Base-by-base conservation (phyloP, 2,797 vertebrate genomes). In the Ctenopoma multispine region DNA sequence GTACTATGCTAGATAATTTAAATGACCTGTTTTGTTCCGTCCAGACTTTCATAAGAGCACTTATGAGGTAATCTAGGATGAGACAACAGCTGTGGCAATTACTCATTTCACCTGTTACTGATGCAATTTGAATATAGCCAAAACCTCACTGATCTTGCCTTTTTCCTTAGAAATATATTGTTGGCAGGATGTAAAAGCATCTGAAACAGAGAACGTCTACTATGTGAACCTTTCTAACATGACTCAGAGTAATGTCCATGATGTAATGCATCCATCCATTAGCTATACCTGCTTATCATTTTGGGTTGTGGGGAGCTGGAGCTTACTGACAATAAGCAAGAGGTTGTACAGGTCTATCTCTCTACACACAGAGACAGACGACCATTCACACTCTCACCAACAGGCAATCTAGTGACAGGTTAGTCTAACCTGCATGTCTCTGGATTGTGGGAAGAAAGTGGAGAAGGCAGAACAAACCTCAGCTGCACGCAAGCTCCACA, bases 101-200 rank as follows among this genome's bases (percentile, higher is more conserved):
- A 77, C 69, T 50, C 69, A 48, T 59, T 66, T 87, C 83, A 87
- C 70, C 75, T 83, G 80, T 60, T 85, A 40, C 62, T 73, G 61
- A 73, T 82, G 68, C 75, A 67, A 82, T 54, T 34, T 59, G 24
- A 24, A 24, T 24, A 2, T 24, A 24, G 24, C 24, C 24, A 31
- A 31, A 31, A 31, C 29, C 29, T 31, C 29, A 31, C 29, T 7
- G 29, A 12, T 36, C 3, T 36, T 36, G 36, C 43, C 60, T 77
- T 75, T 75, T 63, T 34, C n/a, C 8, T 11, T 41, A 63, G 51
- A 83, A 76, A 77, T 79, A 65, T 62, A 63, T 62, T 78, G 43
- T 57, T 80, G 69, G 77, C 67, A 75, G 61, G 17, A 53, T 27
- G 49, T 47, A 43, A 78, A 75, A 46, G 24, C n/a, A 54, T 44